Percentiles rank a stretch among this genome's conserved stretches.
Conservation (phyloP, 1,140 invertebrate genomes). For the Atta cephalotes region DNA sequence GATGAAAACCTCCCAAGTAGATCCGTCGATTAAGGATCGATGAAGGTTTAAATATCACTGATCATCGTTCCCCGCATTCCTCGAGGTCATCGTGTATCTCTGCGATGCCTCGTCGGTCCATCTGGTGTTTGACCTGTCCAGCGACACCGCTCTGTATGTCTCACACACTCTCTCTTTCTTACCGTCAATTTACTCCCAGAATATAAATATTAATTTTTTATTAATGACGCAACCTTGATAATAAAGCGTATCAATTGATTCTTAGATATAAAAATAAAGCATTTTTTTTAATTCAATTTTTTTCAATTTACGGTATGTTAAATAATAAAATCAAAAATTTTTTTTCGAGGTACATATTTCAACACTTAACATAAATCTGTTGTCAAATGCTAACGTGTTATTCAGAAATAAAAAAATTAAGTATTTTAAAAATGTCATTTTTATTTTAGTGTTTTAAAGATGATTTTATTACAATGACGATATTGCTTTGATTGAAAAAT, state of each 20-base stretch:
- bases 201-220: constrained; percentile 7
- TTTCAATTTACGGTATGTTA: too few species aligned
- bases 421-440: too few species aligned
- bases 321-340: too few species aligned
- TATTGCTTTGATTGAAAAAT: too few species aligned
- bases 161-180: neutral
- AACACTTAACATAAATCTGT: too few species aligned
- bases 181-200: constrained; percentile 19
- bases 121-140: constrained; percentile 58
- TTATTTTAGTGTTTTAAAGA: too few species aligned
- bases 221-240: neutral
- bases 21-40: constrained; percentile 68
- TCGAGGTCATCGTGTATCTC: constrained; percentile 62
- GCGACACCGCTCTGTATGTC: constrained; percentile 35
- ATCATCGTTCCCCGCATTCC: constrained; percentile 78
- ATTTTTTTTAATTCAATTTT: too few species aligned
- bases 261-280: neutral
- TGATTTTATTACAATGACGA: too few species aligned
- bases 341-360: too few species aligned
- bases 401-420: too few species aligned
- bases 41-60: constrained; percentile 74
- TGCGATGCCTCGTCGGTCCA: constrained; percentile 29
- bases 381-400: too few species aligned
- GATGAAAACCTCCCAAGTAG: constrained; percentile 74
- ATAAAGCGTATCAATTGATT: neutral